Conservation (phyloP, 2,113 vertebrate species). For the Oreochromis aureus region DNA sequence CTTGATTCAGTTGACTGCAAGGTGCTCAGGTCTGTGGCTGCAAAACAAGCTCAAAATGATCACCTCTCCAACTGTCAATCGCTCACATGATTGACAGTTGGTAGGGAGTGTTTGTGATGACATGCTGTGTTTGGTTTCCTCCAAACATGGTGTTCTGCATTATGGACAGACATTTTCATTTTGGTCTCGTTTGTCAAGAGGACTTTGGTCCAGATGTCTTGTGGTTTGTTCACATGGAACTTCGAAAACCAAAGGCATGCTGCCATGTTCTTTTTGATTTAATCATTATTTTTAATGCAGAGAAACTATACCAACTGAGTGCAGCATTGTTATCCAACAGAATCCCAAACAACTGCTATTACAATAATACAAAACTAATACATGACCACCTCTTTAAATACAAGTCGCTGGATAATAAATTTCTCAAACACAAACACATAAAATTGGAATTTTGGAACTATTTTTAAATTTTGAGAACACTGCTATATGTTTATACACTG, state of each 20-base stretch:
- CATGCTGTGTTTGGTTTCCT: not conserved
- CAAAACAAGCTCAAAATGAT: not conserved
- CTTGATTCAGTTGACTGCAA: not conserved
- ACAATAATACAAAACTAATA: not conserved
- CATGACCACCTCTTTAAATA: not conserved
- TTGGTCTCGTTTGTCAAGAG: not conserved
- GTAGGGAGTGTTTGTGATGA: not conserved
- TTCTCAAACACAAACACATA: not conserved
- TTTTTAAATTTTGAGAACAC: not conserved
- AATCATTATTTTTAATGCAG: not conserved
- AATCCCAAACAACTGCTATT: not conserved
- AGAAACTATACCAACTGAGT: not conserved
- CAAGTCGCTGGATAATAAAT: not conserved
- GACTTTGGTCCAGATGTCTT: not conserved
- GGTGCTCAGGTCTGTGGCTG: not conserved
- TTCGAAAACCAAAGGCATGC: not conserved
- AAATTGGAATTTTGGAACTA: not conserved
- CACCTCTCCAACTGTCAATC: not conserved
- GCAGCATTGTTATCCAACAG: not conserved
- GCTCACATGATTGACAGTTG: not conserved
- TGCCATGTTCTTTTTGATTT: not conserved
- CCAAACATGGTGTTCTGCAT: not conserved
- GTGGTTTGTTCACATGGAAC: not conserved
- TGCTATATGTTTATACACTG: not conserved
- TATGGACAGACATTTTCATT: not conserved